phyloP scores from a whole-genome alignment of 2,888 invertebrate genomes.

The Spatulosminthurus flaviceps region DNA sequence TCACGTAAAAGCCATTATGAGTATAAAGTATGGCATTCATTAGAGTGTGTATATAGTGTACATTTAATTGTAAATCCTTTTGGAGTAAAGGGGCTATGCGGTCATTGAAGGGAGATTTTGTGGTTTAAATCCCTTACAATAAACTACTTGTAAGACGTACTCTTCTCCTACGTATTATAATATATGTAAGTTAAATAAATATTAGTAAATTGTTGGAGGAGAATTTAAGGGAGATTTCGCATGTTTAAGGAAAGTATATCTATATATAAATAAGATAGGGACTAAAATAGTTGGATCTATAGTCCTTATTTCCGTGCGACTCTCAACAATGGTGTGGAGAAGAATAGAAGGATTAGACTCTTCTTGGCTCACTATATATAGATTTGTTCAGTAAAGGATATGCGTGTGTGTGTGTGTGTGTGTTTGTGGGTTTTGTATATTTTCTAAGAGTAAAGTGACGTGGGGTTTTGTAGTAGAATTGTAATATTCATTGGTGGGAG shows the following conservation, averaged over 20 bases:
- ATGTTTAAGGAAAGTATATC: not conserved
- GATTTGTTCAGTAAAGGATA: too few relatives aligned
- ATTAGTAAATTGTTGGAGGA: not conserved
- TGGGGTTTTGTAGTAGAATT: slow-evolving; percentile 16
- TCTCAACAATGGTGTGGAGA: slow-evolving; percentile 26
- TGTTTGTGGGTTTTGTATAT: too few relatives aligned
- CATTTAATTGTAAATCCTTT: not conserved
- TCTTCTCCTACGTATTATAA: too few relatives aligned
- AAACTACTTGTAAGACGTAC: too few relatives aligned
- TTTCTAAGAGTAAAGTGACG: not conserved
- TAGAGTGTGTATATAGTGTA: not conserved
- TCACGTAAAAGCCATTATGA: slow-evolving; percentile 18
- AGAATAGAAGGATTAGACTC: slow-evolving; percentile 40
- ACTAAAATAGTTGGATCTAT: not conserved
- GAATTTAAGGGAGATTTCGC: not conserved
- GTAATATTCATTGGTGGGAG: slow-evolving; percentile 44
- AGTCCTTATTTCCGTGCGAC: not conserved
- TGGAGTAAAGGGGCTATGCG: not conserved
- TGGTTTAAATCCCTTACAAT: too few relatives aligned
- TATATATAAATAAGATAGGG: too few relatives aligned
- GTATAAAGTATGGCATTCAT: not conserved
- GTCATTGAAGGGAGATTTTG: not conserved
- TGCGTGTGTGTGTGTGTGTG: too few relatives aligned
- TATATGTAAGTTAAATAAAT: not conserved
- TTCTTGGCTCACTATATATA: not conserved